Percentiles rank a stretch among this genome's conserved stretches.
Evolutionary conservation across 92 coral and sea anemone genomes (phyloP).

Genomic region (Palythoa grandis): DNA sequence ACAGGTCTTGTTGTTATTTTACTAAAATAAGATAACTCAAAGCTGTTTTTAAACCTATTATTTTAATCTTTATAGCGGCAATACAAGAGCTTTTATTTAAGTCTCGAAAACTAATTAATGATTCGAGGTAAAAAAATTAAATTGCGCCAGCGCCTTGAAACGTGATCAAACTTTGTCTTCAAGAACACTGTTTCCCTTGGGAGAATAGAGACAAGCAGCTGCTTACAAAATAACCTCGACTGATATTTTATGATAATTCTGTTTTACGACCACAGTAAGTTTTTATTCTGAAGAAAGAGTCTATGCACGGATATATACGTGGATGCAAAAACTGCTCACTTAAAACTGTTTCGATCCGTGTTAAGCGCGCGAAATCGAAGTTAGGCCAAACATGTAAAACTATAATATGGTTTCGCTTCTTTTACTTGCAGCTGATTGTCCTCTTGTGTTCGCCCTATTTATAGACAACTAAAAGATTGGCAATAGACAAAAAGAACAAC

Average conservation of each 20-base stretch:
- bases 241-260: neutral
- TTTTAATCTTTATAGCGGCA: constrained; percentile 18
- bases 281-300: neutral
- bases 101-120: neutral
- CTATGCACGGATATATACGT: neutral
- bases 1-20: constrained; percentile 13
- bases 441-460: constrained; percentile 10
- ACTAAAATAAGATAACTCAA: constrained; percentile 11
- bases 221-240: neutral
- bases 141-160: neutral
- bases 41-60: constrained; percentile 22
- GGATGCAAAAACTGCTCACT: neutral
- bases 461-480: constrained; percentile 17
- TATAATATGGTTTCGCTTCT: constrained; percentile 16
- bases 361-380: neutral
- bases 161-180: neutral
- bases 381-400: neutral
- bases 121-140: neutral
- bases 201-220: constrained; percentile 17
- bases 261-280: neutral
- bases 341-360: neutral
- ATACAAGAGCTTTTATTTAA: neutral
- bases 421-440: constrained; percentile 5
- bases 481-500: constrained; percentile 42
- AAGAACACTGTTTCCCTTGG: constrained; percentile 27